Evolutionary conservation across 2,113 vertebrate species (phyloP), one percentile per base, ranked within the genome.

Genomic region (Macrotis lagotis): DNA sequence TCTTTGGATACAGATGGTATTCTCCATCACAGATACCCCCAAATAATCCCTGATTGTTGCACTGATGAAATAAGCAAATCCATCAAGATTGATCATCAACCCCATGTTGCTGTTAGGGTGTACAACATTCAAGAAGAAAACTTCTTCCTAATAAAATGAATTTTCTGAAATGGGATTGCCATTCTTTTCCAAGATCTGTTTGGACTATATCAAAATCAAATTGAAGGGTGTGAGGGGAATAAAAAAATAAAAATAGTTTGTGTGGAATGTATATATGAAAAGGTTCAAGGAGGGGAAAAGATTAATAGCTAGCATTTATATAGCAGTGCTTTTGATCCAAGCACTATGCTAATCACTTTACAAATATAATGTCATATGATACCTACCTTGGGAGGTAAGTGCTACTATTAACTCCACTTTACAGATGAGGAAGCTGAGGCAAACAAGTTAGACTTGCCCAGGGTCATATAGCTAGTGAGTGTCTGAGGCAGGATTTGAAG

Each of bases 221-320:
- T 51, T 44, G 48, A 4, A 51, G 74, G 44, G 44, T 88, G 66
- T 19, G 89, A 49, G 50, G 83, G 37, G 48, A 93, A 37, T 52
- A 89, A 51, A 25, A 16, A 16, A 51, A 48, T 9, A 49, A 48
- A 47, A 37, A 28, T 14, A 92, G 0, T 88, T 52, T 94, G 31
- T 94, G 74, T 48, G 92, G 50, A 28, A 49, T 2, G 83, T 88
- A 59, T 89, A 95, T 94, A 88, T 48, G 55, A 93, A 92, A 92
- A 94, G 55, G 91, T 50, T 90, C n/a, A 51, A 91, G 24, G 12
- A 25, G 28, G 28, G 53, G 91, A 31, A 92, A 91, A 51, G 44
- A 95, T 92, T 44, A 22, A 83, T 1, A 74, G 59, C 59, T 74
- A n/a, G 24, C n/a, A n/a, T 44, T 83, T 83, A 44, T 8, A 31